A percentile compares a stretch with the other conserved stretches of the same genome.
Evolutionary conservation across 1,140 invertebrate genomes (phyloP).

Genomic region (Tribolium castaneum): DNA sequence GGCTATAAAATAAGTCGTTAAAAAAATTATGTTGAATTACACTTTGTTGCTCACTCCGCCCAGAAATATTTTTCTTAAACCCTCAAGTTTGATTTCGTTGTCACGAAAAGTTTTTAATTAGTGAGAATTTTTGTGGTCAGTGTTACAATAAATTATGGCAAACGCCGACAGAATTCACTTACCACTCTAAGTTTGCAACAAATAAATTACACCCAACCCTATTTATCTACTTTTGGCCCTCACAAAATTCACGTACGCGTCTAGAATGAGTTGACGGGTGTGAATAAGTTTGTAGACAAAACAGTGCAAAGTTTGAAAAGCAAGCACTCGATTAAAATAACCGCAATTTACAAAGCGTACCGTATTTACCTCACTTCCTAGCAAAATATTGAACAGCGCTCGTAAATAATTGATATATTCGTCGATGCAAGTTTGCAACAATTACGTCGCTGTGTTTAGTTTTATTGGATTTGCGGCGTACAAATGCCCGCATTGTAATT

Average conservation of each 20-base stretch:
- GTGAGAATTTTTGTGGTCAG: too few species aligned
- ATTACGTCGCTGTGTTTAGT: not conserved
- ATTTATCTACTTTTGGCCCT: not conserved
- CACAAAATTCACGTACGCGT: not conserved
- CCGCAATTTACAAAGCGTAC: not conserved
- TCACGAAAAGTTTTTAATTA: too few species aligned
- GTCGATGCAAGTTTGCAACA: not conserved
- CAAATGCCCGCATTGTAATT: conserved; percentile 6
- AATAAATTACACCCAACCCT: not conserved
- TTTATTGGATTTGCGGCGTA: not conserved
- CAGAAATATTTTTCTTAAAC: too few species aligned
- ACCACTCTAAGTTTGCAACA: not conserved
- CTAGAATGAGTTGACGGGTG: not conserved
- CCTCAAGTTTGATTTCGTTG: too few species aligned
- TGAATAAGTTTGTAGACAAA: not conserved
- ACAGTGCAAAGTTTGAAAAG: not conserved
- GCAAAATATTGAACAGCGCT: not conserved
- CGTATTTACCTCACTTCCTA: not conserved
- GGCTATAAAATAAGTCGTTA: too few species aligned
- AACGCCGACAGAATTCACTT: not conserved
- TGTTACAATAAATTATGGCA: too few species aligned
- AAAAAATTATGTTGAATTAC: too few species aligned
- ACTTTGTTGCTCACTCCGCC: too few species aligned
- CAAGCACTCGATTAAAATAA: not conserved
- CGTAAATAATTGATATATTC: not conserved